Percentiles rank a stretch among this genome's conserved stretches.
phyloP scores from a whole-genome alignment of 1,140 invertebrate species.

The Diachasma alloeum region DNA sequence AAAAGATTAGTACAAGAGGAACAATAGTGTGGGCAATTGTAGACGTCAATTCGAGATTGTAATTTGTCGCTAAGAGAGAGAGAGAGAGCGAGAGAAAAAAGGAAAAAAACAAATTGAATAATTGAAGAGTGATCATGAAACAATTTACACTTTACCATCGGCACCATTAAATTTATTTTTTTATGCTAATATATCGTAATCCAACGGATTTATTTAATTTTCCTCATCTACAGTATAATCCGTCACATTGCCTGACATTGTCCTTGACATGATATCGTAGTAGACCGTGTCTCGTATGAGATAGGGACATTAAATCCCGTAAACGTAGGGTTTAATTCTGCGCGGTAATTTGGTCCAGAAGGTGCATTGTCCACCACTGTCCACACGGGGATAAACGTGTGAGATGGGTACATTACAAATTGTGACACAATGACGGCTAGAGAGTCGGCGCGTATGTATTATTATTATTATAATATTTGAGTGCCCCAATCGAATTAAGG shows the following conservation, averaged over 20 bases:
- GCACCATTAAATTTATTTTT: background rate
- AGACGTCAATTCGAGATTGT: constrained; percentile 19
- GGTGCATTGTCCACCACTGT: background rate
- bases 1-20: background rate
- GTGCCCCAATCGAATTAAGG: background rate
- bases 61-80: background rate
- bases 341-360: background rate
- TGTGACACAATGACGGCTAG: background rate
- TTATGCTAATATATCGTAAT: background rate
- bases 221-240: background rate
- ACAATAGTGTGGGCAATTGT: constrained; percentile 7
- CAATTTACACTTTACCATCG: no score
- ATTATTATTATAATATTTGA: background rate
- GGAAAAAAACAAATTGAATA: background rate
- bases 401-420: background rate
- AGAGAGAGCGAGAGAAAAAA: background rate
- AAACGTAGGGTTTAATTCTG: background rate
- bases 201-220: background rate
- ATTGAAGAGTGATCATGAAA: background rate
- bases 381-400: background rate
- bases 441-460: background rate
- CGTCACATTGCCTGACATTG: background rate
- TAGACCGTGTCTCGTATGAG: background rate
- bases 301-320: background rate
- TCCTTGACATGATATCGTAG: background rate